A percentile compares a stretch with the other conserved stretches of the same genome.
Evolutionary conservation across 92 coral and sea anemone genomes (phyloP).

Genomic region (Heteractis magnifica): DNA sequence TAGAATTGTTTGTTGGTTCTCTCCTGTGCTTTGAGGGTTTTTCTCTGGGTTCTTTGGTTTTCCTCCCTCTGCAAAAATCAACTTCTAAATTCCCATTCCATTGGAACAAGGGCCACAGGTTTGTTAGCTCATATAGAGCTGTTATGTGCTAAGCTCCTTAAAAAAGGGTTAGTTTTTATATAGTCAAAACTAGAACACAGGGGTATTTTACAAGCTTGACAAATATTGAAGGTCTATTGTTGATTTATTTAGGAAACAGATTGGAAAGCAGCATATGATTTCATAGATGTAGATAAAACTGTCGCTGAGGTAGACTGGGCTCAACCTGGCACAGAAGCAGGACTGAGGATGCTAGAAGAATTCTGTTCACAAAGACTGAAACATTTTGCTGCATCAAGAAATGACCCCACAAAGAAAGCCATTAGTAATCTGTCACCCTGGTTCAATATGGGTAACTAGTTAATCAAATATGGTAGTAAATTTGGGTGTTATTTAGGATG

Average conservation of each 20-base stretch:
- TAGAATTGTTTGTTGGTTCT: too few relatives aligned
- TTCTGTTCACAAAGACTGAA: conserved; percentile 52
- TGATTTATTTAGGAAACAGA: conserved; percentile 33
- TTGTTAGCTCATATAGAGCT: too few relatives aligned
- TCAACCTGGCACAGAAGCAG: conserved; percentile 63
- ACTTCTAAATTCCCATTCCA: too few relatives aligned
- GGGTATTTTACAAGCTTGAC: too few relatives aligned
- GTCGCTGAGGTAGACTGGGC: conserved; percentile 73
- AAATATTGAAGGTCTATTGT: background rate
- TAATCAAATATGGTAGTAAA: background rate
- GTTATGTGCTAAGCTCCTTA: too few relatives aligned
- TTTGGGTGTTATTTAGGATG: background rate
- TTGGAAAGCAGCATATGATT: conserved; percentile 65
- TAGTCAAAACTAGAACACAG: too few relatives aligned
- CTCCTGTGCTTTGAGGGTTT: too few relatives aligned
- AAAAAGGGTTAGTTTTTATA: too few relatives aligned
- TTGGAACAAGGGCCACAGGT: too few relatives aligned
- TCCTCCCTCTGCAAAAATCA: too few relatives aligned
- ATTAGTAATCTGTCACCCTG: conserved; percentile 75
- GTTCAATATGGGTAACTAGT: conserved; percentile 65
- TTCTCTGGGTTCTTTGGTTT: too few relatives aligned
- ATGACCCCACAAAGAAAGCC: conserved; percentile 74
- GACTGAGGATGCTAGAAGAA: conserved; percentile 52
- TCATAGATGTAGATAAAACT: conserved; percentile 59
- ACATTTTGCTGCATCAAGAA: conserved; percentile 55